phyloP scores from a whole-genome alignment of 2,888 invertebrate genomes.

The Camponotus fellah region DNA sequence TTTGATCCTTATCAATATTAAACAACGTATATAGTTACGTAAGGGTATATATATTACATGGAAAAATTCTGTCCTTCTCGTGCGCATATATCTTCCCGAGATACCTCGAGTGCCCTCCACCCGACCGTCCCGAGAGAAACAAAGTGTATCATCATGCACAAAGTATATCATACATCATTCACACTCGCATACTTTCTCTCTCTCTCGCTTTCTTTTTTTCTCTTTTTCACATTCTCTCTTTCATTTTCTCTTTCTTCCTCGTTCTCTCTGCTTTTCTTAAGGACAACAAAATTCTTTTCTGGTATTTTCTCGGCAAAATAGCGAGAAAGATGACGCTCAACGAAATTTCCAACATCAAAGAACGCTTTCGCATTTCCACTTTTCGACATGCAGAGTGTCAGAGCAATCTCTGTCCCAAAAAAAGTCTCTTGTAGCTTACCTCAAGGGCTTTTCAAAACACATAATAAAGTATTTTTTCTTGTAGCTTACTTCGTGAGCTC shows the following conservation, averaged over 20 bases:
- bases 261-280: conserved; percentile 25
- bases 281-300: conserved; percentile 37
- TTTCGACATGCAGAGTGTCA: neutral
- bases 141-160: conserved; percentile 50
- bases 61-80: conserved; percentile 82
- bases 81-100: conserved; percentile 76
- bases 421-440: too few relatives aligned
- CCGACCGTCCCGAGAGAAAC: conserved; percentile 66
- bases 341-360: conserved; percentile 14
- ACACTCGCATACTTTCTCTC: conserved; percentile 50
- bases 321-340: conserved; percentile 29
- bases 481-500: too few relatives aligned
- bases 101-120: conserved; percentile 68
- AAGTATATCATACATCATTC: conserved; percentile 28
- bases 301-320: conserved; percentile 29
- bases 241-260: conserved; percentile 19
- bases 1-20: conserved; percentile 84
- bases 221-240: conserved; percentile 26
- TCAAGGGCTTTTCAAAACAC: too few relatives aligned
- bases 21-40: conserved; percentile 84
- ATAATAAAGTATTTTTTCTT: too few relatives aligned
- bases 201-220: conserved; percentile 34
- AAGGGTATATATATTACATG: conserved; percentile 85
- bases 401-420: too few relatives aligned
- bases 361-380: conserved; percentile 15